These are phyloP conservation scores for Gymnocephalus cernua DNA, from an alignment of 2,113 vertebrate species.

Conservation along the genomic window DNA sequence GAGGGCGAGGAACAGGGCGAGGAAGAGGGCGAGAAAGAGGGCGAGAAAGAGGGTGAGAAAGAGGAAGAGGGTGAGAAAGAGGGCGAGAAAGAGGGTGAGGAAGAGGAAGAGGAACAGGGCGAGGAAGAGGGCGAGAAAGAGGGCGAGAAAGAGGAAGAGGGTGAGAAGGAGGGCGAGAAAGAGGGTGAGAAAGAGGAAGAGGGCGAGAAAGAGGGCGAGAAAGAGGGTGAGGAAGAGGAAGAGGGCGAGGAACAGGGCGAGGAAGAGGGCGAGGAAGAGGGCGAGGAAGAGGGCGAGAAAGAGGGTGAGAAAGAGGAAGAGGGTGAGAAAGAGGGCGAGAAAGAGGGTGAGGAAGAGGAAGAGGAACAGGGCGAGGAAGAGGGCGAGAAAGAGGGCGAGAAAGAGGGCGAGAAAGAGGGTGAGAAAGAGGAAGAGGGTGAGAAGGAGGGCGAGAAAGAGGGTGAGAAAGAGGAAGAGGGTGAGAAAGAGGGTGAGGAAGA, in stretches of 20 bases:
- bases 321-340: rapidly evolving
- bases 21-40: neutral
- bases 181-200: rapidly evolving
- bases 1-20: rapidly evolving
- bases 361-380: neutral
- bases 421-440: neutral
- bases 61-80: too few species aligned
- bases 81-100: neutral
- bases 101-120: rapidly evolving
- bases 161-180: rapidly evolving
- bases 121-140: too few species aligned
- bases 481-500: neutral
- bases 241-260: neutral
- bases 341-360: neutral
- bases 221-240: too few species aligned
- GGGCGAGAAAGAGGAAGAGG: too few species aligned
- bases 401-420: neutral
- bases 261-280: rapidly evolving
- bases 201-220: too few species aligned
- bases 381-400: rapidly evolving
- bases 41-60: too few species aligned
- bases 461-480: neutral
- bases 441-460: rapidly evolving
- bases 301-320: neutral
- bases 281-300: rapidly evolving